These are phyloP conservation scores for Aeoliscus strigatus DNA, from an alignment of 2,797 vertebrate species.

Conservation along the genomic window DNA sequence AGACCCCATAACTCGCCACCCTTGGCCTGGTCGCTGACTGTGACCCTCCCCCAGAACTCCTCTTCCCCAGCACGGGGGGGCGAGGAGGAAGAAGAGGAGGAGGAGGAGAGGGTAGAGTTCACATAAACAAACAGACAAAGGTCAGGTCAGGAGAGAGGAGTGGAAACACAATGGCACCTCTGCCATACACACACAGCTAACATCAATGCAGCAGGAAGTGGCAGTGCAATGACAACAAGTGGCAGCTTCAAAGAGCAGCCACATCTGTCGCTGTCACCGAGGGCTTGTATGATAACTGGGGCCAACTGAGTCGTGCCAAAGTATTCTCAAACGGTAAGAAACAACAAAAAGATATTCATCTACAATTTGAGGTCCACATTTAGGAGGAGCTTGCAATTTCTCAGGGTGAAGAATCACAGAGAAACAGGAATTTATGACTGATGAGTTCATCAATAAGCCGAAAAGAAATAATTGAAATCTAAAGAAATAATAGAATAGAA, in stretches of 20 bases:
- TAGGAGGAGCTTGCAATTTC: too few relatives aligned
- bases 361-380: too few relatives aligned
- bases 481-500: too few relatives aligned
- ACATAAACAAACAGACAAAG: conserved; percentile 51
- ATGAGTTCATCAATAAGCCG: too few relatives aligned
- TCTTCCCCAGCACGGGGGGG: conserved; percentile 7
- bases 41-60: conserved; percentile 39
- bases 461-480: too few relatives aligned
- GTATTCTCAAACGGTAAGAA: too few relatives aligned
- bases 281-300: too few relatives aligned
- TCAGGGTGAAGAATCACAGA: too few relatives aligned
- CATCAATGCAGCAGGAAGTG: conserved; percentile 53
- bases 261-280: conserved; percentile 14
- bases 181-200: not conserved
- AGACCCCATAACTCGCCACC: conserved; percentile 39
- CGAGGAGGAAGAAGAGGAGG: conserved; percentile 1
- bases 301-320: too few relatives aligned
- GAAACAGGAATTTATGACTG: too few relatives aligned
- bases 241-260: conserved; percentile 17
- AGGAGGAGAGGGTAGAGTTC: conserved; percentile 18
- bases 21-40: conserved; percentile 8
- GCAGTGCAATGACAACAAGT: conserved; percentile 51
- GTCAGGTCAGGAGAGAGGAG: conserved; percentile 1
- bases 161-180: conserved; percentile 24
- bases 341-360: too few relatives aligned